phyloP scores from a whole-genome alignment of 1,140 invertebrate genomes.

The Hestina assimilis region DNA sequence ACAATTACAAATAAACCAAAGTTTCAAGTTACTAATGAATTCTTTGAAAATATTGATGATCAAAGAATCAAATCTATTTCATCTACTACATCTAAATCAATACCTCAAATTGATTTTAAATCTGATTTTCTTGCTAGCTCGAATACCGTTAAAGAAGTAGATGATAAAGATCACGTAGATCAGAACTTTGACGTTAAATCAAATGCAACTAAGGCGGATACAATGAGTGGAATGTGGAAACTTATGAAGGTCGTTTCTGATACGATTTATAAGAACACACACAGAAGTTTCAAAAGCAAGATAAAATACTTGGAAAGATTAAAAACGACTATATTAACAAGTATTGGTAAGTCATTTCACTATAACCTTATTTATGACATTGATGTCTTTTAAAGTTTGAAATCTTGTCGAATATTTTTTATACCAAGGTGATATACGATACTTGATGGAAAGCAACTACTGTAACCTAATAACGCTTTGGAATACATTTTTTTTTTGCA shows the following conservation, averaged over 20 bases:
- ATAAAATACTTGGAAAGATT: constrained; percentile 78
- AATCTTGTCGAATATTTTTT: not conserved
- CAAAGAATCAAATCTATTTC: not conserved
- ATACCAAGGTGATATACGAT: not conserved
- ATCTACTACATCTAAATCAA: not conserved
- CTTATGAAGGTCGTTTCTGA: constrained; percentile 77
- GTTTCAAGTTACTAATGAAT: not conserved
- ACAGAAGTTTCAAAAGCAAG: constrained; percentile 77
- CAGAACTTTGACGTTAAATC: not conserved
- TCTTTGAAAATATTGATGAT: not conserved
- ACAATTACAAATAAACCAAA: not conserved
- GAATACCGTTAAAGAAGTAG: not conserved
- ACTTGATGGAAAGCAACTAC: no score
- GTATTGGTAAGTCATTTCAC: constrained; percentile 76
- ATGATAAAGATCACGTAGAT: not conserved
- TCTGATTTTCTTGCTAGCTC: not conserved
- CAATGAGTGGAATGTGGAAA: constrained; percentile 57
- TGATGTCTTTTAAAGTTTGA: not conserved
- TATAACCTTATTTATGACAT: not conserved
- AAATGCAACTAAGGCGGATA: constrained; percentile 29
- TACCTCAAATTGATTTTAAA: not conserved
- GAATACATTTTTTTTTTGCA: no score
- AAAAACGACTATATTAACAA: constrained; percentile 76
- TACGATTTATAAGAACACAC: constrained; percentile 76
- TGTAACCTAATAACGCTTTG: no score